Evolutionary conservation across 1,140 invertebrate genomes (phyloP).

Genomic region (Maconellicoccus hirsutus): DNA sequence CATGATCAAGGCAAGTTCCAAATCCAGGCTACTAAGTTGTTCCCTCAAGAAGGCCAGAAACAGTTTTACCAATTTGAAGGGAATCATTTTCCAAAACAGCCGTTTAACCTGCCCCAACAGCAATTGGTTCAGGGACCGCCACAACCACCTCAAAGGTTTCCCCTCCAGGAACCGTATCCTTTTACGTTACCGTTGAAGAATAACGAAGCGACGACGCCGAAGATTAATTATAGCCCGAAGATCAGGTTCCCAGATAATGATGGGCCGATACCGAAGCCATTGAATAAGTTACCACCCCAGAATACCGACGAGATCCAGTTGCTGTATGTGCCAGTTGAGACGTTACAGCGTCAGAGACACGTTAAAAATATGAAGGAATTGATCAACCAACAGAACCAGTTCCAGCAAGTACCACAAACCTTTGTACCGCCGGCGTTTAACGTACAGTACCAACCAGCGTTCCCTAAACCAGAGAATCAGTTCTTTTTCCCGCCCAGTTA

Average conservation of each 20-base stretch:
- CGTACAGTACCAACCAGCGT: slow-evolving; percentile 19
- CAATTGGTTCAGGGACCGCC: neutral
- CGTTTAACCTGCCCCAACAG: neutral
- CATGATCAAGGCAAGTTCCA: neutral
- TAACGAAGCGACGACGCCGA: neutral
- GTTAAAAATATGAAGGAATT: slow-evolving; percentile 15
- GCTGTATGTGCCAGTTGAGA: slow-evolving; percentile 66
- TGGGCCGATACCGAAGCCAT: neutral
- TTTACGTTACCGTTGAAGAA: slow-evolving; percentile 1
- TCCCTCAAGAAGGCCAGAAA: slow-evolving; percentile 5
- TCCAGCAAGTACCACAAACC: neutral
- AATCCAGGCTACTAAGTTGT: neutral
- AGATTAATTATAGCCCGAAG: neutral
- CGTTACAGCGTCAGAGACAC: slow-evolving; percentile 38
- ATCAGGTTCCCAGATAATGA: slow-evolving; percentile 12
- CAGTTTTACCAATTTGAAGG: slow-evolving; percentile 7
- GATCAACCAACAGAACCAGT: neutral
- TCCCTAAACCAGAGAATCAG: neutral
- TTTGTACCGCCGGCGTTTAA: neutral
- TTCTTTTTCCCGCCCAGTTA: neutral
- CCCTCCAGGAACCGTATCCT: neutral
- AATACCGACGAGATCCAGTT: slow-evolving; percentile 58
- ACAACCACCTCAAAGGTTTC: neutral
- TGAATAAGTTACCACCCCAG: slow-evolving; percentile 25
- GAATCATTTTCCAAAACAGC: neutral